Conservation (phyloP, 1,140 invertebrate genomes). For the Drosophila equinoxialis region DNA sequence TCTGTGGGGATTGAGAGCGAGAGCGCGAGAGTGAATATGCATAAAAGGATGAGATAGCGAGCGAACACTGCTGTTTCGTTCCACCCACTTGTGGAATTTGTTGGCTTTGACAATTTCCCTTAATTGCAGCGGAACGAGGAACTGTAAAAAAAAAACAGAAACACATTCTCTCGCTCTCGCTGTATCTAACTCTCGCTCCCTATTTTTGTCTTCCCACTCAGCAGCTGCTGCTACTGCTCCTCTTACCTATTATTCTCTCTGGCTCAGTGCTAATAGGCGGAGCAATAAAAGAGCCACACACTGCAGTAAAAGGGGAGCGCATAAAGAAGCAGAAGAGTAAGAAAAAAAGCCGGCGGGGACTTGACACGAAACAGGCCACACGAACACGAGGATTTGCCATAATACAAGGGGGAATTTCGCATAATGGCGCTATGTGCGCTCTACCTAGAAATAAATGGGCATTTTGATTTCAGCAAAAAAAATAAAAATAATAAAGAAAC, state of each 20-base stretch:
- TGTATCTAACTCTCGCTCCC: not conserved
- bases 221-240: not conserved
- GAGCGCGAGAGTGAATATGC: not conserved
- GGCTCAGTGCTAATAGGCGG: conserved; percentile 72
- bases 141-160: conserved; percentile 19
- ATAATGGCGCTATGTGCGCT: not conserved
- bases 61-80: conserved; percentile 36
- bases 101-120: conserved; percentile 72
- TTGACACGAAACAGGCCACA: conserved; percentile 58
- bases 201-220: not conserved
- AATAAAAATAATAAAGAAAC: too few species aligned
- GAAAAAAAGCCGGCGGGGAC: conserved; percentile 10
- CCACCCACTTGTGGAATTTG: conserved; percentile 72
- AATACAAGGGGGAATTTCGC: not conserved
- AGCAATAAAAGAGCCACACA: conserved; percentile 66
- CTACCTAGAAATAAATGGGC: not conserved
- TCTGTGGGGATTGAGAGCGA: conserved; percentile 1
- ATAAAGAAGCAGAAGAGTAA: not conserved
- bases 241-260: not conserved
- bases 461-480: not conserved
- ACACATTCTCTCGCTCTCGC: conserved; percentile 20
- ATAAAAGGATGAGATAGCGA: not conserved
- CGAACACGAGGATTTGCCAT: not conserved
- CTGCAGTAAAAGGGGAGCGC: conserved; percentile 18
- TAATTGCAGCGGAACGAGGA: conserved; percentile 65